Conservation (phyloP, 1,140 invertebrate genomes). For the Drosophila subobscura region DNA sequence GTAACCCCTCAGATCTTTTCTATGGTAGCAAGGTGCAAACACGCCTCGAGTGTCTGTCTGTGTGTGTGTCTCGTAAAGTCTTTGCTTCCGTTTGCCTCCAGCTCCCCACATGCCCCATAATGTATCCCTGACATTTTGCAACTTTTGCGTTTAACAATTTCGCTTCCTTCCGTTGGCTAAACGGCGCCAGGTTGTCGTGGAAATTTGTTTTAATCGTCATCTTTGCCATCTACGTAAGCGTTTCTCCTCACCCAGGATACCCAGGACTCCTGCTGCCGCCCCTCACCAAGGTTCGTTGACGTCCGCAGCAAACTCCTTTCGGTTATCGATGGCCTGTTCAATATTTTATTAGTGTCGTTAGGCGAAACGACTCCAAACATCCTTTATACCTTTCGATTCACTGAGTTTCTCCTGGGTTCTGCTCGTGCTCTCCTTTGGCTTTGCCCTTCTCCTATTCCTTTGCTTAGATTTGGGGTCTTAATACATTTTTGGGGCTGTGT, state of each 20-base stretch:
- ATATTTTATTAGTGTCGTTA: slow-evolving; percentile 82
- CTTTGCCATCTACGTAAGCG: slow-evolving; percentile 77
- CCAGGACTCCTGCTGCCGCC: background rate
- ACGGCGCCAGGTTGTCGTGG: slow-evolving; percentile 80
- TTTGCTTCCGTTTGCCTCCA: slow-evolving; percentile 48
- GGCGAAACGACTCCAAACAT: slow-evolving; percentile 50
- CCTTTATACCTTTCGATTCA: slow-evolving; percentile 49
- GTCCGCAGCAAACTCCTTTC: slow-evolving; percentile 52
- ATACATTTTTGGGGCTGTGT: slow-evolving; percentile 65
- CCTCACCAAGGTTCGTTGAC: slow-evolving; percentile 65
- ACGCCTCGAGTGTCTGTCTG: slow-evolving; percentile 31
- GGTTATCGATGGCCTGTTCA: slow-evolving; percentile 79
- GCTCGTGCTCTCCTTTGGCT: background rate
- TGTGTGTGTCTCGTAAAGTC: slow-evolving; percentile 61
- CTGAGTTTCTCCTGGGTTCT: slow-evolving; percentile 7
- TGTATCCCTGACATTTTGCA: slow-evolving; percentile 70
- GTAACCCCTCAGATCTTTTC: background rate
- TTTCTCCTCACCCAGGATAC: slow-evolving; percentile 15
- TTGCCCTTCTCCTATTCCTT: background rate
- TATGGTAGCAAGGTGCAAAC: slow-evolving; percentile 52
- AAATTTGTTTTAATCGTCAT: slow-evolving; percentile 83
- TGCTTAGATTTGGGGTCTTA: slow-evolving; percentile 36
- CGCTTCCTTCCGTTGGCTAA: slow-evolving; percentile 77
- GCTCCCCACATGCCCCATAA: slow-evolving; percentile 11
- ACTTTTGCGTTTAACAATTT: slow-evolving; percentile 82